Conservation (phyloP, 2,113 vertebrate species). For the Podarcis muralis region DNA sequence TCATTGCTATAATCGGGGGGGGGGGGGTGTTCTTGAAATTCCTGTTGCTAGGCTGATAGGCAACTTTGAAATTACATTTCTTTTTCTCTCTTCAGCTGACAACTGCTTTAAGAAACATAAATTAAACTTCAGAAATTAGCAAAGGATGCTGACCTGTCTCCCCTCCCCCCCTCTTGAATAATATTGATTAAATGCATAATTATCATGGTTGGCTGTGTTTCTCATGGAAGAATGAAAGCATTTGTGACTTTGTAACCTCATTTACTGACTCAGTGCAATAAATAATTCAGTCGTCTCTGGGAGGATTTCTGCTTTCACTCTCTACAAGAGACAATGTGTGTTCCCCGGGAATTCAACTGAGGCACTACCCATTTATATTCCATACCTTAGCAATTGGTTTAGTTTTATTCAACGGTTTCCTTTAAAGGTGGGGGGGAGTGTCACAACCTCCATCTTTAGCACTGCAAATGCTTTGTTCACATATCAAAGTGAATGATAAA, state of each 20-base stretch:
- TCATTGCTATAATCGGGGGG: not conserved
- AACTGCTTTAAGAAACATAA: constrained; percentile 17
- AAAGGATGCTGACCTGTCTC: constrained; percentile 20
- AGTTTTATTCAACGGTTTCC: constrained; percentile 15
- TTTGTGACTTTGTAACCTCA: constrained; percentile 1
- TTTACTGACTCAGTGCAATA: constrained; percentile 44
- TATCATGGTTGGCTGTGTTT: constrained; percentile 24
- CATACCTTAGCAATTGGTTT: constrained; percentile 21
- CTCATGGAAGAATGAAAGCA: constrained; percentile 25
- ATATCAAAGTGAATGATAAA: constrained; percentile 21
- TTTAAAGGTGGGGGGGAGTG: not conserved
- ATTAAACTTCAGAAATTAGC: constrained; percentile 18
- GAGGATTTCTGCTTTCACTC: constrained; percentile 36
- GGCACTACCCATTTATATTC: constrained; percentile 8
- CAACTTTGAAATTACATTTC: constrained; percentile 17
- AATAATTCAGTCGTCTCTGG: constrained; percentile 46
- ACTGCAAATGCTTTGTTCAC: constrained; percentile 3
- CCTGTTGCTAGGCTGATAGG: not conserved
- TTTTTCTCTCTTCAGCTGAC: not conserved
- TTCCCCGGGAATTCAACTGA: constrained; percentile 12
- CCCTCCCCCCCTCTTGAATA: constrained; percentile 4
- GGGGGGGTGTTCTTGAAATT: not conserved
- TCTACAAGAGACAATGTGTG: not conserved
- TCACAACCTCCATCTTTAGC: not conserved
- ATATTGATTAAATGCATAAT: constrained; percentile 35